Evolutionary conservation across 2,797 vertebrate genomes (phyloP).

Genomic region (Petrocephalus schoutedeni): DNA sequence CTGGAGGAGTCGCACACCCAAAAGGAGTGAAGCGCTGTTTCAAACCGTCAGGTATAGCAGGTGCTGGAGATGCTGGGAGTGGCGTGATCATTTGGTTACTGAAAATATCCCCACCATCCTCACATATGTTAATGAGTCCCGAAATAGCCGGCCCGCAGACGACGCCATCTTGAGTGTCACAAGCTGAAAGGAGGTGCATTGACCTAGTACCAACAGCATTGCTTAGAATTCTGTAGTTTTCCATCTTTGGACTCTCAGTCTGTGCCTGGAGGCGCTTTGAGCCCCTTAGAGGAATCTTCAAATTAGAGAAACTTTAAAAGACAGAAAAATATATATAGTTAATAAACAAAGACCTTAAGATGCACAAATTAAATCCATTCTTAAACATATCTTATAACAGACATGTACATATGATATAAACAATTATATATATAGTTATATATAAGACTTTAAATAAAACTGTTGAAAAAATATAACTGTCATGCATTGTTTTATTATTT

Average conservation of each 20-base stretch:
- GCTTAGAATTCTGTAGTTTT: constrained; percentile 57
- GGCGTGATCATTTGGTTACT: constrained; percentile 44
- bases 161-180: background rate
- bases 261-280: constrained; percentile 52
- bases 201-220: constrained; percentile 32
- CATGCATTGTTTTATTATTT: background rate
- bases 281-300: constrained; percentile 58
- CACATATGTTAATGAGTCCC: constrained; percentile 64
- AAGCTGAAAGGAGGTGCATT: constrained; percentile 57
- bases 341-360: background rate
- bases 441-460: background rate
- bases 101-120: constrained; percentile 48
- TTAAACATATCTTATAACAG: background rate
- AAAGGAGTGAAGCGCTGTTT: constrained; percentile 75
- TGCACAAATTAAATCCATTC: background rate
- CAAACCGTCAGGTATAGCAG: constrained; percentile 62
- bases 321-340: background rate
- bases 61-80: constrained; percentile 57
- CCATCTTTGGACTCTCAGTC: constrained; percentile 25
- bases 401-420: too few species aligned
- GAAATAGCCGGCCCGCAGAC: constrained; percentile 49
- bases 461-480: background rate
- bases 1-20: constrained; percentile 51
- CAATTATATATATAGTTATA: background rate
- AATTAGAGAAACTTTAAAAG: constrained; percentile 58